A percentile compares a stretch with the other conserved stretches of the same genome.
Evolutionary conservation across 2,888 invertebrate species (phyloP).

Genomic region (Nycteola revayana): DNA sequence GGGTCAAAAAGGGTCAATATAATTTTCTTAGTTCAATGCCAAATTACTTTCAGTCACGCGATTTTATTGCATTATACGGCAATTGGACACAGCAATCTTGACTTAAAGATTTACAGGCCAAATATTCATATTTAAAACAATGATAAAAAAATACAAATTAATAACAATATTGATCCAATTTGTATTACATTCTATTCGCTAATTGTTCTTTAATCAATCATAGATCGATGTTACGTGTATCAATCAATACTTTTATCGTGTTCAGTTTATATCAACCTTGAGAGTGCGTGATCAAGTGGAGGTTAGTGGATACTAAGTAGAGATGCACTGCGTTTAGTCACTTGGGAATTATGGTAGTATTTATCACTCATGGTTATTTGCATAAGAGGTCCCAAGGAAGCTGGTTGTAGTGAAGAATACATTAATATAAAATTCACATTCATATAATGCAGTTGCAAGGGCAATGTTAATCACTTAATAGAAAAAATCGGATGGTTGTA

Average conservation of each 20-base stretch:
- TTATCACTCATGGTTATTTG: no score
- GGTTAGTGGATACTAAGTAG: constrained; percentile 13
- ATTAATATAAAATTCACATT: no score
- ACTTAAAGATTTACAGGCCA: no score
- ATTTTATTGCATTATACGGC: constrained; percentile 21
- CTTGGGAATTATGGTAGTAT: constrained; percentile 1
- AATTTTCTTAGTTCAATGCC: constrained; percentile 17
- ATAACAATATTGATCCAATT: no score
- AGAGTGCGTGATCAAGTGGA: constrained; percentile 13
- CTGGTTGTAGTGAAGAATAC: no score
- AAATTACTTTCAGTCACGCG: constrained; percentile 30
- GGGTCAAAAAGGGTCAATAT: constrained; percentile 33
- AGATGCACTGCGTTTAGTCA: constrained; percentile 14
- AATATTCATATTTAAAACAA: no score
- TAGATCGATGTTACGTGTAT: constrained; percentile 25
- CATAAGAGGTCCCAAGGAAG: no score
- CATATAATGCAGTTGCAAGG: no score
- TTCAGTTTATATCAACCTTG: constrained; percentile 20
- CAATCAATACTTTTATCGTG: constrained; percentile 22
- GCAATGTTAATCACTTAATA: no score
- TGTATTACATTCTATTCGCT: background rate
- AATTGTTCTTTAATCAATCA: constrained; percentile 6
- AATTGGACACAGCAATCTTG: constrained; percentile 7
- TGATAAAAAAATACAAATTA: no score
- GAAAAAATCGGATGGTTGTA: no score